phyloP scores from a whole-genome alignment of 2,113 vertebrate genomes.

The Petrocephalus zakoni region DNA sequence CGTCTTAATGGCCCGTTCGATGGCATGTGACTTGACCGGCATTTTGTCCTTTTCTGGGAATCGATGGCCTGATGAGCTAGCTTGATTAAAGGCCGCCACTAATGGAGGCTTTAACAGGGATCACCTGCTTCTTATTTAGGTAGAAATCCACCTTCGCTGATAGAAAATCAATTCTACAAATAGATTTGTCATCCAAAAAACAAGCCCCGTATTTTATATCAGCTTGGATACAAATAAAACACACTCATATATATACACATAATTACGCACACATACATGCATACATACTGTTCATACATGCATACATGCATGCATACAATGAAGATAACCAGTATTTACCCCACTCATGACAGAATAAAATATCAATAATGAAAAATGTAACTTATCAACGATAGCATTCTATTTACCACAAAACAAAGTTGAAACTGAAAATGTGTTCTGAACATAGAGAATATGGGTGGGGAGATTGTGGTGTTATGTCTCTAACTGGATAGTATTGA shows the following conservation, averaged over 20 bases:
- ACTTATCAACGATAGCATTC: too few relatives aligned
- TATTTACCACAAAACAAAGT: too few relatives aligned
- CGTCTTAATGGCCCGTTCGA: background rate
- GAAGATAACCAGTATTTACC: too few relatives aligned
- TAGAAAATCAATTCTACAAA: conserved; percentile 25
- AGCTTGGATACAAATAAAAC: too few relatives aligned
- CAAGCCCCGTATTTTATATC: too few relatives aligned
- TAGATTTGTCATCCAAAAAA: conserved; percentile 18
- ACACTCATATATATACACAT: too few relatives aligned
- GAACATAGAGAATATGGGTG: background rate
- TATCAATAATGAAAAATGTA: too few relatives aligned
- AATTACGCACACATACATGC: background rate
- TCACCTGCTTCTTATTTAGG: conserved; percentile 12
- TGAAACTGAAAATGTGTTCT: background rate
- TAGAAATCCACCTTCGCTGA: conserved; percentile 5
- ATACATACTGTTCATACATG: background rate
- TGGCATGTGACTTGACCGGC: background rate
- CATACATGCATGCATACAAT: background rate
- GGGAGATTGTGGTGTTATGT: background rate
- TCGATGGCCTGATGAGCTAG: background rate
- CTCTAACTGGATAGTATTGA: background rate
- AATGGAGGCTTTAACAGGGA: conserved; percentile 8
- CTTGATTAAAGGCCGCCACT: background rate
- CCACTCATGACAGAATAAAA: too few relatives aligned
- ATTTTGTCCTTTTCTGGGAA: background rate